These are phyloP conservation scores for Agonopterix arenella DNA, from an alignment of 2,888 invertebrate genomes.

Conservation along the genomic window DNA sequence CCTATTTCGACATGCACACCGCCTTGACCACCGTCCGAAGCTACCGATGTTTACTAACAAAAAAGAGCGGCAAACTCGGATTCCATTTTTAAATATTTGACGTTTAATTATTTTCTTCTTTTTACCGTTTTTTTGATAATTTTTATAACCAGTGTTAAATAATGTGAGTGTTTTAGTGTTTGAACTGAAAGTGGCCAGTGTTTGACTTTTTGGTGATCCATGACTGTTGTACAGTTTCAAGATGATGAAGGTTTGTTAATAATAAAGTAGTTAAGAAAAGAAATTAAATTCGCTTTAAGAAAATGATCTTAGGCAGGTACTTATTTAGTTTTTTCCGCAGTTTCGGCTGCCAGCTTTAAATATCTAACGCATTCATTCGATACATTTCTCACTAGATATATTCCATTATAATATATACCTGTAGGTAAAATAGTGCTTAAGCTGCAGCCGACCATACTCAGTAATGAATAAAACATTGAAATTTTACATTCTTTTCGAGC, in stretches of 20 bases:
- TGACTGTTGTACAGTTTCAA: constrained; percentile 15
- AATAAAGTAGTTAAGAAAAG: too few species aligned
- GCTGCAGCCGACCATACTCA: too few species aligned
- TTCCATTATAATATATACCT: too few species aligned
- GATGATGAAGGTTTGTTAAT: constrained; percentile 29
- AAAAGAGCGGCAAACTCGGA: constrained; percentile 7
- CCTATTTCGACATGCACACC: constrained; percentile 61
- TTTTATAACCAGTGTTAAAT: constrained; percentile 5
- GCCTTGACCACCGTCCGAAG: constrained; percentile 29
- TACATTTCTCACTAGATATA: too few species aligned
- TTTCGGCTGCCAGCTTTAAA: too few species aligned
- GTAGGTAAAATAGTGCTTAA: too few species aligned
- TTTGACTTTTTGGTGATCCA: neutral
- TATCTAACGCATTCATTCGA: too few species aligned
- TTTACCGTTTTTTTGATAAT: constrained; percentile 2
- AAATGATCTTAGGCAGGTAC: too few species aligned
- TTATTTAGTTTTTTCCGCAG: too few species aligned
- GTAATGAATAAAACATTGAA: too few species aligned
- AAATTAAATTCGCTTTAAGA: too few species aligned
- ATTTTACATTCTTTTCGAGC: too few species aligned
- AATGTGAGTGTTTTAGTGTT: constrained; percentile 14
- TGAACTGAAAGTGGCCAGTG: constrained; percentile 13
- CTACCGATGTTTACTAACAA: constrained; percentile 5
- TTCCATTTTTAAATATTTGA: neutral
- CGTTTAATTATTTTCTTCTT: neutral